These are phyloP conservation scores for Vicugna pacos DNA, from an alignment of 2,113 vertebrate species.

Conservation along the genomic window DNA sequence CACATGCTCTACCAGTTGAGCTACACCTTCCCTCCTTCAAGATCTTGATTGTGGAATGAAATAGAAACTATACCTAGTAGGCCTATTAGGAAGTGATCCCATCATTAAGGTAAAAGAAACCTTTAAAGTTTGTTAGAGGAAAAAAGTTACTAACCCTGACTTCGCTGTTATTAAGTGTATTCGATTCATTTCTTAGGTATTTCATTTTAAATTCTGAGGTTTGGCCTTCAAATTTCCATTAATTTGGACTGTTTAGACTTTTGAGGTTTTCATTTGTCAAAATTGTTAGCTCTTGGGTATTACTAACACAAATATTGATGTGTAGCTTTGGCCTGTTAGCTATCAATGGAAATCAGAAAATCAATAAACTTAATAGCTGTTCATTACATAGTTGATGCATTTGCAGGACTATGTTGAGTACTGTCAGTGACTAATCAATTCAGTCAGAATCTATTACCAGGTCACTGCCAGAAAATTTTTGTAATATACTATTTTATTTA, in stretches of 20 bases:
- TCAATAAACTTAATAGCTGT: slow-evolving; percentile 97
- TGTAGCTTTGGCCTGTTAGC: slow-evolving; percentile 94
- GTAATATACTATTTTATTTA: slow-evolving; percentile 82
- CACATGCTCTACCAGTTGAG: no score
- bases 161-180: not conserved
- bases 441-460: slow-evolving; percentile 92
- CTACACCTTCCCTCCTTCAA: not conserved
- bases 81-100: not conserved
- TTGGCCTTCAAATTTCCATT: slow-evolving; percentile 85
- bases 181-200: slow-evolving; percentile 67
- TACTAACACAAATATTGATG: slow-evolving; percentile 96
- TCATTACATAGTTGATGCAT: slow-evolving; percentile 96
- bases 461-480: slow-evolving; percentile 85
- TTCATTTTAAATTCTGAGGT: slow-evolving; percentile 82
- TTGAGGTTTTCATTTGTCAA: slow-evolving; percentile 92
- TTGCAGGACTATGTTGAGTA: slow-evolving; percentile 90
- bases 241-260: slow-evolving; percentile 85
- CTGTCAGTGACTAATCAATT: slow-evolving; percentile 92
- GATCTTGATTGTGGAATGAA: not conserved
- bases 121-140: not conserved
- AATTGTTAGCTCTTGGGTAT: slow-evolving; percentile 91
- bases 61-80: not conserved
- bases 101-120: slow-evolving; percentile 25
- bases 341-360: slow-evolving; percentile 98
- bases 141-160: not conserved